phyloP scores from a whole-genome alignment of 1,140 invertebrate species.

The Drosophila quadrilineata region DNA sequence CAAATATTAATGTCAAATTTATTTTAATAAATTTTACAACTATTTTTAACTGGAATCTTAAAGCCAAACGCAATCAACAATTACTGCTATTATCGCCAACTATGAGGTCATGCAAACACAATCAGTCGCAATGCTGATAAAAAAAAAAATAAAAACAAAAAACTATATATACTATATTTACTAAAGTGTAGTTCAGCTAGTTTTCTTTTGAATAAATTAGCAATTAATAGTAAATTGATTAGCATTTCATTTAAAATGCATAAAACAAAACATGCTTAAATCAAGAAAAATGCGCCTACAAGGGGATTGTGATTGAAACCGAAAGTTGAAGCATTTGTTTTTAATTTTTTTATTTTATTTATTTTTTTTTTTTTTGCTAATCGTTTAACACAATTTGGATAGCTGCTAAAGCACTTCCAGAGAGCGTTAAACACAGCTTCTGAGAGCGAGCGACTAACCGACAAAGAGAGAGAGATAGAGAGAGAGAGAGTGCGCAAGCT shows the following conservation, averaged over 20 bases:
- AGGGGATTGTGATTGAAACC: constrained; percentile 48
- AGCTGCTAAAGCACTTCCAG: constrained; percentile 19
- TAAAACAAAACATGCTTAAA: too few relatives aligned
- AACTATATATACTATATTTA: background rate
- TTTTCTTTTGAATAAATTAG: constrained; percentile 15
- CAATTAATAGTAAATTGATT: constrained; percentile 3
- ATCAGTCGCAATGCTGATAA: too few relatives aligned
- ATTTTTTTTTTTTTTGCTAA: constrained; percentile 13
- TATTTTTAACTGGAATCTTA: constrained; percentile 3
- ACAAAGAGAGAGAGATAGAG: constrained; percentile 21
- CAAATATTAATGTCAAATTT: too few relatives aligned
- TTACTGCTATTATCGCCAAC: constrained; percentile 3
- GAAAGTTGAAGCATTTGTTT: constrained; percentile 53
- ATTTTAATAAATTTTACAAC: too few relatives aligned
- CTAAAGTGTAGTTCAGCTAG: background rate
- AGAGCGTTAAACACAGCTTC: background rate
- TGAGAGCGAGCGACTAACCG: background rate
- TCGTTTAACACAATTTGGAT: constrained; percentile 42
- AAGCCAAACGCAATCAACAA: constrained; percentile 10
- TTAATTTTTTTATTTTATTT: constrained; percentile 32
- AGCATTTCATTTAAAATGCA: background rate
- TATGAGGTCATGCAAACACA: constrained; percentile 31
- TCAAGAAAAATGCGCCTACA: too few relatives aligned
- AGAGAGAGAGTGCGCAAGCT: constrained; percentile 35
- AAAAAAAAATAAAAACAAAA: constrained; percentile 9